Evolutionary conservation across 2,113 vertebrate species (phyloP).

Genomic region (Perca fluviatilis): DNA sequence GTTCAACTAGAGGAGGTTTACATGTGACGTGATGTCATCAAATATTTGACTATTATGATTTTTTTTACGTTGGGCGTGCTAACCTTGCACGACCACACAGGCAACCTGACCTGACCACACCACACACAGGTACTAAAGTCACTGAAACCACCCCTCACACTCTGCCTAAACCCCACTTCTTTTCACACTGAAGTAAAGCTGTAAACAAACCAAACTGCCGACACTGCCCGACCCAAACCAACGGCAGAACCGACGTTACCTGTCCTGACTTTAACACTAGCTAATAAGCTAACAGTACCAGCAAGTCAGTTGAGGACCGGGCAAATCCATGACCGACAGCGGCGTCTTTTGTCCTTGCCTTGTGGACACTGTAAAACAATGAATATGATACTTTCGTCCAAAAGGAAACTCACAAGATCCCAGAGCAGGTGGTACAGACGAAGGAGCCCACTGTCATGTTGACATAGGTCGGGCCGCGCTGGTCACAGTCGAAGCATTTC

Average conservation of each 20-base stretch:
- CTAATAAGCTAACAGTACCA: slow-evolving; percentile 70
- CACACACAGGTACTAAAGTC: neutral
- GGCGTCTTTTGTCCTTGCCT: neutral
- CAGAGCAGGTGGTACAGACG: slow-evolving; percentile 98
- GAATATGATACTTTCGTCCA: neutral
- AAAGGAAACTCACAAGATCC: slow-evolving; percentile 91
- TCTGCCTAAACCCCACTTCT: neutral
- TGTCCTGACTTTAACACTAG: slow-evolving; percentile 52
- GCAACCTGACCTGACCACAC: neutral
- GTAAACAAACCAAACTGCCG: slow-evolving; percentile 16
- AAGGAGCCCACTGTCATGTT: slow-evolving; percentile 99
- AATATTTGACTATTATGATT: slow-evolving; percentile 37
- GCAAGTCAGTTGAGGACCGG: slow-evolving; percentile 26
- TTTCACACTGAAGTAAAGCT: neutral
- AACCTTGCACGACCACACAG: slow-evolving; percentile 23
- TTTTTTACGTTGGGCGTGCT: neutral
- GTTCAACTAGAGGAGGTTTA: slow-evolving; percentile 38
- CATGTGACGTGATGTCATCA: slow-evolving; percentile 15
- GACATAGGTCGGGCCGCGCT: slow-evolving; percentile 98
- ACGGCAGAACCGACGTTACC: slow-evolving; percentile 56
- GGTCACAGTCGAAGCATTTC: slow-evolving; percentile 99
- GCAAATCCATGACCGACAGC: neutral
- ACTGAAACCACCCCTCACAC: neutral
- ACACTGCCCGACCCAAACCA: neutral
- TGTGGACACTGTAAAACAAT: neutral